A percentile compares a stretch with the other conserved stretches of the same genome.
Conservation (phyloP, 2,113 vertebrate species). For the Cygnus atratus region DNA sequence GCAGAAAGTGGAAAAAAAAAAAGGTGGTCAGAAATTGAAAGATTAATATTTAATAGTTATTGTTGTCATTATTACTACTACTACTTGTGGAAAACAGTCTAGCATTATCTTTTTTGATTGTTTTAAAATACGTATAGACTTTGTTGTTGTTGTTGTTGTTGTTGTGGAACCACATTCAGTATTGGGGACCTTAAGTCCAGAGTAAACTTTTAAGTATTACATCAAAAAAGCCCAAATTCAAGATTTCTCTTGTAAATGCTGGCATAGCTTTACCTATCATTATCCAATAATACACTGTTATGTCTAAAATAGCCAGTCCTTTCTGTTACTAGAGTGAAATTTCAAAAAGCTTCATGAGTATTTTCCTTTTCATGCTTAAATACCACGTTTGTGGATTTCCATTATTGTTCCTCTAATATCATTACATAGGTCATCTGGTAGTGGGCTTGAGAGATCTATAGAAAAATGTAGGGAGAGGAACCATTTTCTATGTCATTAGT, state of each 20-base stretch:
- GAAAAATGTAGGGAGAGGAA: not conserved
- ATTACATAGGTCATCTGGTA: not conserved
- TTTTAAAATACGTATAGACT: not conserved
- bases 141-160: not conserved
- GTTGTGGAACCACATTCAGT: not conserved
- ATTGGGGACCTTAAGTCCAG: not conserved
- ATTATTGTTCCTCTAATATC: not conserved
- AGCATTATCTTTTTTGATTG: not conserved
- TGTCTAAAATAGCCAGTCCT: not conserved
- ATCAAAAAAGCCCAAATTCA: not conserved
- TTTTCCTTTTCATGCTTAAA: not conserved
- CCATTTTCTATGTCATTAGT: not conserved
- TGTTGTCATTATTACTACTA: not conserved
- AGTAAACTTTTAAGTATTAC: not conserved
- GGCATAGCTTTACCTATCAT: not conserved
- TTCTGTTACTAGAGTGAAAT: not conserved
- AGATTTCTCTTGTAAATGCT: not conserved
- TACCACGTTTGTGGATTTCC: not conserved
- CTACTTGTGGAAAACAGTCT: not conserved
- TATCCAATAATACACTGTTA: not conserved
- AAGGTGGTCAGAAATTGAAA: not conserved
- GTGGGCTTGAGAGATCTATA: not conserved
- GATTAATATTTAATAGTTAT: not conserved
- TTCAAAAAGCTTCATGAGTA: not conserved
- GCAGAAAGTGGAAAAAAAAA: not conserved